phyloP scores from a whole-genome alignment of 2,888 invertebrate species.

The Eupithecia dodoneata region DNA sequence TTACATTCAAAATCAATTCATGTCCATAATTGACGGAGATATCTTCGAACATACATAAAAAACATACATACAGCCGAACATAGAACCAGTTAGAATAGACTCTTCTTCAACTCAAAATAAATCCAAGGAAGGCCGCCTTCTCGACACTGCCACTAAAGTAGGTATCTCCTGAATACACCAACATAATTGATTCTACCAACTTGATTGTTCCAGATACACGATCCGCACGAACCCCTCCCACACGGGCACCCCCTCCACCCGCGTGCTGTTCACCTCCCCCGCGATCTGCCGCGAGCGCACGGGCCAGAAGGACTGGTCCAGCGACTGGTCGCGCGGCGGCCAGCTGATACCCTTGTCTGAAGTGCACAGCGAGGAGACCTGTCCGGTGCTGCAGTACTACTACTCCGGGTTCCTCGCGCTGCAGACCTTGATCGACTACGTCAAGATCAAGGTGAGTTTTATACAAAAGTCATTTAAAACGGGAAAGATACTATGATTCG shows the following conservation, averaged over 20 bases:
- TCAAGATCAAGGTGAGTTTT: slow-evolving; percentile 86
- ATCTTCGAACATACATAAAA: too few relatives aligned
- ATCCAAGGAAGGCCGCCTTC: background rate
- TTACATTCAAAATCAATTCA: too few relatives aligned
- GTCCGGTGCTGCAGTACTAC: slow-evolving; percentile 90
- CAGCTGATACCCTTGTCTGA: slow-evolving; percentile 79
- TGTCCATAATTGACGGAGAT: too few relatives aligned
- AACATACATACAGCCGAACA: too few relatives aligned
- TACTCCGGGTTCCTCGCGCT: slow-evolving; percentile 90
- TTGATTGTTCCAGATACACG: slow-evolving; percentile 83
- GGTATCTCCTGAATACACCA: background rate
- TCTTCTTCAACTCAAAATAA: background rate
- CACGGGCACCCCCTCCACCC: slow-evolving; percentile 86
- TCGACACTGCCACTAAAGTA: background rate
- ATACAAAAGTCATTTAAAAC: background rate
- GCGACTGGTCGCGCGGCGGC: slow-evolving; percentile 83
- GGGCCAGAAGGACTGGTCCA: slow-evolving; percentile 83
- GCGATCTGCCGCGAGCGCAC: slow-evolving; percentile 87
- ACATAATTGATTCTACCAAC: background rate
- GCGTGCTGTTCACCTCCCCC: slow-evolving; percentile 86
- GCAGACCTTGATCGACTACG: slow-evolving; percentile 88
- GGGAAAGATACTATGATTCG: too few relatives aligned
- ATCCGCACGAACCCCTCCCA: slow-evolving; percentile 89
- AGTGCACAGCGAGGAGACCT: slow-evolving; percentile 87
- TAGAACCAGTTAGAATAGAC: too few relatives aligned